A percentile compares a stretch with the other conserved stretches of the same genome.
These are phyloP conservation scores for Eriocheir sinensis DNA, from an alignment of 1,140 invertebrate genomes.

Conservation along the genomic window DNA sequence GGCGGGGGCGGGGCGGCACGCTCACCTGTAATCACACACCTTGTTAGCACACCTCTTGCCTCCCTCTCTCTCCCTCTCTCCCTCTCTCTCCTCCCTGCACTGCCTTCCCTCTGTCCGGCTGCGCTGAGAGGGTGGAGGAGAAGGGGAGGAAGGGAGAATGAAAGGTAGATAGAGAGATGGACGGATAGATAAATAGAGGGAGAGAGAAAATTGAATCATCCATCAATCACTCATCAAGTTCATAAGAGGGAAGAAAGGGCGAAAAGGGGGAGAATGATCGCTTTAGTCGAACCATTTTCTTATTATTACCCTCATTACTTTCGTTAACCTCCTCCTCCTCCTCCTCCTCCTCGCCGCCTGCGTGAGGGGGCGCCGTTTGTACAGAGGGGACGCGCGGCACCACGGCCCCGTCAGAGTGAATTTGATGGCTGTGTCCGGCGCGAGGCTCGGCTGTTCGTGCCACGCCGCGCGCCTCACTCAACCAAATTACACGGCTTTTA, in stretches of 20 bases:
- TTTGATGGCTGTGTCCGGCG: neutral
- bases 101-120: neutral
- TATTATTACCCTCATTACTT: no score
- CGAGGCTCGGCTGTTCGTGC: neutral
- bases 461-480: neutral
- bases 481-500: neutral
- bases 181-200: neutral
- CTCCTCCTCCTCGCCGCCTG: no score
- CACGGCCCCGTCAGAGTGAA: neutral
- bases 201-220: no score
- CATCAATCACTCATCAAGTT: no score
- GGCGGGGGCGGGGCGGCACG: neutral
- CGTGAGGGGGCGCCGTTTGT: neutral
- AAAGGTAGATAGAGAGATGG: no score
- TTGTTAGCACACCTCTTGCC: neutral
- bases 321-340: no score
- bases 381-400: neutral
- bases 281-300: no score
- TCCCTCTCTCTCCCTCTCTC: neutral
- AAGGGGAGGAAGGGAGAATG: no score
- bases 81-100: neutral
- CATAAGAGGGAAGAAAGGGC: neutral
- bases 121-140: no score
- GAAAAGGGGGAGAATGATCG: no score
- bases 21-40: conserved; percentile 22